phyloP scores from a whole-genome alignment of 2,113 vertebrate genomes.

The Bubo bubo region DNA sequence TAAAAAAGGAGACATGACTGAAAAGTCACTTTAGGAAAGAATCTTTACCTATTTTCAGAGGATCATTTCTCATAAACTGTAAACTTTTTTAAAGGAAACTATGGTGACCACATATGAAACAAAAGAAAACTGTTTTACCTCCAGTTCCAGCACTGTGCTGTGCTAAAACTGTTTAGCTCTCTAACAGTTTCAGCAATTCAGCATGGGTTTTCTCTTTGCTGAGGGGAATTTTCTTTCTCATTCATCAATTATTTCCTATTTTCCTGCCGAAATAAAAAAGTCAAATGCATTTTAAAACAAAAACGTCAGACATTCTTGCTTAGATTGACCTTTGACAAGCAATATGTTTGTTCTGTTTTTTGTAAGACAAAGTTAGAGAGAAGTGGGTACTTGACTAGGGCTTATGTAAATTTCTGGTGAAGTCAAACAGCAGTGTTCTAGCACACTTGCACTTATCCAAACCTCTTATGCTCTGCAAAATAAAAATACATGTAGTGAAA shows the following conservation, averaged over 20 bases:
- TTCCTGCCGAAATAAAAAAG: not conserved
- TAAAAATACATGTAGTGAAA: constrained; percentile 3
- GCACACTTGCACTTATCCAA: not conserved
- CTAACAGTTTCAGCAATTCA: not conserved
- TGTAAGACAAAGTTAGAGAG: not conserved
- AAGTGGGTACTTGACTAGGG: constrained; percentile 7
- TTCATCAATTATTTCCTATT: constrained; percentile 40
- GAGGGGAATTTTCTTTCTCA: not conserved
- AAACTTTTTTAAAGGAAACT: not conserved
- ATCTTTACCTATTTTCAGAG: not conserved
- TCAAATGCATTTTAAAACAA: not conserved
- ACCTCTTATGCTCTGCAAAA: not conserved
- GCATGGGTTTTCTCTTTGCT: not conserved
- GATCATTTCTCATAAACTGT: not conserved
- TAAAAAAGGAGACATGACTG: not conserved
- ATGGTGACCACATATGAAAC: not conserved
- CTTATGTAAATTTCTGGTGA: not conserved
- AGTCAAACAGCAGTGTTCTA: constrained; percentile 6
- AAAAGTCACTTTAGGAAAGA: not conserved
- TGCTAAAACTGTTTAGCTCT: not conserved
- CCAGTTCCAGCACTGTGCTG: not conserved
- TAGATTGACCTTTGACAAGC: constrained; percentile 9
- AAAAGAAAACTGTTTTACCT: not conserved
- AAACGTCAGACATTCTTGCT: constrained; percentile 1
- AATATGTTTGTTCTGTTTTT: not conserved